Evolutionary conservation across 2,888 invertebrate genomes (phyloP).

Genomic region (Lasioglossum oenotherae): DNA sequence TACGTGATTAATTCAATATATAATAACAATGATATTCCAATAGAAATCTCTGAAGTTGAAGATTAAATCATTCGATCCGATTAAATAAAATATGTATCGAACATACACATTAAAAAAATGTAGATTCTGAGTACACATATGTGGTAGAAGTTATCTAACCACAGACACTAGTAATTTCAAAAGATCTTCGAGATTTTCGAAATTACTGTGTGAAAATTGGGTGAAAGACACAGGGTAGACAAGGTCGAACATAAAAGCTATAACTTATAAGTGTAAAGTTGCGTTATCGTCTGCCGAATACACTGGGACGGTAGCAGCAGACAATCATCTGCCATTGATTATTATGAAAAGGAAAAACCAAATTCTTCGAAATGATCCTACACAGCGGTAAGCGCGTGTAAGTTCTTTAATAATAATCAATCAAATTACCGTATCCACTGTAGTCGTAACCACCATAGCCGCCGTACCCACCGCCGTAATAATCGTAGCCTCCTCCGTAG

Average conservation of each 20-base stretch:
- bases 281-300: constrained; percentile 64
- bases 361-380: constrained; percentile 53
- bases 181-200: background rate
- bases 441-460: constrained; percentile 93
- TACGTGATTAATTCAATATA: background rate
- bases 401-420: constrained; percentile 81
- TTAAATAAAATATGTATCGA: constrained; percentile 1
- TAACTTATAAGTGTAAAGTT: constrained; percentile 38
- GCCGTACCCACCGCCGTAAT: constrained; percentile 89
- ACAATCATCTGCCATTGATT: constrained; percentile 56
- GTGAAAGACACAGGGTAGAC: constrained; percentile 17
- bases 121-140: constrained; percentile 12
- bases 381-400: constrained; percentile 54
- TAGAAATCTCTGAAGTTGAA: background rate
- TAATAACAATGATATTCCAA: background rate
- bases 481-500: constrained; percentile 90
- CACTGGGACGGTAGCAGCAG: constrained; percentile 70
- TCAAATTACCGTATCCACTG: constrained; percentile 92
- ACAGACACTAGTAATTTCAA: constrained; percentile 9
- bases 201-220: constrained; percentile 5
- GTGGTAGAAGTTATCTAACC: constrained; percentile 17
- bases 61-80: constrained; percentile 5
- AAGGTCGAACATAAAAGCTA: constrained; percentile 37
- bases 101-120: background rate
- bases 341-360: constrained; percentile 56